Conservation (phyloP, 2,888 invertebrate species). For the Pristionchus arcanus region DNA sequence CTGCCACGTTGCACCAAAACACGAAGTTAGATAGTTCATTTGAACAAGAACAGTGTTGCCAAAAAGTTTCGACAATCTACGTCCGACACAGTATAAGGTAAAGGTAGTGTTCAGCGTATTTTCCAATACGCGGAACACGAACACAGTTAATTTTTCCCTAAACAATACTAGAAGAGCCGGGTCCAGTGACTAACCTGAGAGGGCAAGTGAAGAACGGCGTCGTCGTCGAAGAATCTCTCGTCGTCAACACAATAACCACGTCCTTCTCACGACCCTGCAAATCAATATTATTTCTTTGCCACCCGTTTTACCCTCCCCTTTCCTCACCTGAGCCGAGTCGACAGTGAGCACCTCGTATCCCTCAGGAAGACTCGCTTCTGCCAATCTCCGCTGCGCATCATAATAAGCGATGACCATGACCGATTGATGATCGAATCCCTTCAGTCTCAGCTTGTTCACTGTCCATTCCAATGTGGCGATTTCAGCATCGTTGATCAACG, state of each 20-base stretch:
- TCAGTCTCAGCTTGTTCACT: not conserved
- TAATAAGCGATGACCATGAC: conserved; percentile 36
- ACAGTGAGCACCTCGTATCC: conserved; percentile 45
- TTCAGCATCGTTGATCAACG: not conserved
- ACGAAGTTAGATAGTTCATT: too few species aligned
- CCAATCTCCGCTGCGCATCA: conserved; percentile 20
- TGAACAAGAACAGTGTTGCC: too few species aligned
- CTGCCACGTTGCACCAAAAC: not conserved
- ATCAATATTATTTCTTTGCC: not conserved
- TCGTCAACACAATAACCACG: not conserved
- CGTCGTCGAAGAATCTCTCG: not conserved
- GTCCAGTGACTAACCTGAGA: not conserved
- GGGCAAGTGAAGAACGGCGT: conserved; percentile 10
- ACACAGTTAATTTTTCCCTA: too few species aligned
- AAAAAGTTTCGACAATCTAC: too few species aligned
- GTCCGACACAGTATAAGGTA: too few species aligned
- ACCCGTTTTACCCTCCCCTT: not conserved
- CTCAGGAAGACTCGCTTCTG: not conserved
- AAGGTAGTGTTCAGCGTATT: too few species aligned
- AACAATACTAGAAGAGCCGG: not conserved
- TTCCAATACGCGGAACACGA: too few species aligned
- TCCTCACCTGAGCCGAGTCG: conserved; percentile 29
- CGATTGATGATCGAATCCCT: not conserved
- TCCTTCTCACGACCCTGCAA: conserved; percentile 33
- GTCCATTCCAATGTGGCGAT: not conserved